Base-by-base conservation (phyloP, 1,140 invertebrate genomes). In the Scaptomyza graminum region DNA sequence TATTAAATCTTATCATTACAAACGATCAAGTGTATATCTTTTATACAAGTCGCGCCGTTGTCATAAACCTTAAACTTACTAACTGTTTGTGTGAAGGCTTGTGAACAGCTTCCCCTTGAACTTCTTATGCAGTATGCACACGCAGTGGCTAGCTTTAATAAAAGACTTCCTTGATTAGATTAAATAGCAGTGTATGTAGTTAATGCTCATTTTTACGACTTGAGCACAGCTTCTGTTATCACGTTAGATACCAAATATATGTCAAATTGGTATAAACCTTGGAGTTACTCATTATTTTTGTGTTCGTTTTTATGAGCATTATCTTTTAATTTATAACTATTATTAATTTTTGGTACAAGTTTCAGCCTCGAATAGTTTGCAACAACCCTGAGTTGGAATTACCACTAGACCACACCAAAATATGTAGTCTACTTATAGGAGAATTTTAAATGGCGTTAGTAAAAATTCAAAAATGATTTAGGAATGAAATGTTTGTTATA, bases 91-190 rank as follows among this genome's bases (percentile, higher is more conserved):
- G 9, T 9, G 11, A 11, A 28, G 43, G 34, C 61, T 16, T 22
- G 18, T 22, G 18, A 37, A 12, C 25, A 16, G 6, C 3, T 31
- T 37, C 51, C 60, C 66, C 60, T 55, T 69, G 60, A 69, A 64
- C 66, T 63, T 37, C 37, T 31, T n/a, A 2, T 6, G 34, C 8
- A 51, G 6, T 12, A 31, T 13, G 9, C 31, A 34, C 28, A 44
- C 28, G 28, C 28, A 31, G 1, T 51, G 18, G 46, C n/a, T 31
- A 43, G 9, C 59, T 44, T 44, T n/a, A 8, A 60, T 60, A 31
- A 67, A 51, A 43, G 55, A 46, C 34, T 5, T 28, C 65, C 54
- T 62, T 69, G 66, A 63, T 69, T 5, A 67, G 64, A 67, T 67
- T 61, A 67, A 51, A 22, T 60, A 15, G 12, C 16, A 16, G 22